Conservation (phyloP, 2,888 invertebrate species). For the Tetranychus truncatus region DNA sequence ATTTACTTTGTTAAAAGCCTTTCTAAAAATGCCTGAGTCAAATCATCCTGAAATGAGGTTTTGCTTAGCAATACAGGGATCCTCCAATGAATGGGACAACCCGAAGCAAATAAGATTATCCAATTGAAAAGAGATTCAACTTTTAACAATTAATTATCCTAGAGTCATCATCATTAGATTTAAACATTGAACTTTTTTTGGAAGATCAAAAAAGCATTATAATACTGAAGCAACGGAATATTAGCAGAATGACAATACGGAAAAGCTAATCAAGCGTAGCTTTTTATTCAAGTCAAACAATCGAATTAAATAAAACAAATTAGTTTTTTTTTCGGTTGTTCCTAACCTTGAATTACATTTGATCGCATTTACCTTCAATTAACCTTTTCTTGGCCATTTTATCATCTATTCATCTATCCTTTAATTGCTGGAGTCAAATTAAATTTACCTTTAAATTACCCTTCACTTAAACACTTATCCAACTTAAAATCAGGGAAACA, state of each 20-base stretch:
- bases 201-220: too few relatives aligned
- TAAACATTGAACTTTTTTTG: neutral
- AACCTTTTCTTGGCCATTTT: neutral
- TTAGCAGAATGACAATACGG: neutral
- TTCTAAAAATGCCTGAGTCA: neutral
- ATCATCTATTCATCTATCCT: conserved; percentile 2
- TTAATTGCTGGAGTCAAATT: neutral
- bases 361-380: neutral
- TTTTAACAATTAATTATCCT: neutral
- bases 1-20: too few relatives aligned
- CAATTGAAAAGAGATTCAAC: neutral
- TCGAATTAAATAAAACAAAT: neutral
- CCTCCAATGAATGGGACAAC: too few relatives aligned
- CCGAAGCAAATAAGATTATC: neutral
- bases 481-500: neutral
- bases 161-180: neutral
- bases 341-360: neutral
- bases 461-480: too few relatives aligned
- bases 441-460: neutral
- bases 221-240: neutral
- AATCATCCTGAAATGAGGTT: neutral
- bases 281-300: neutral
- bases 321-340: neutral
- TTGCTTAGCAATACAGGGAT: neutral
- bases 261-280: neutral